phyloP scores from a whole-genome alignment of 2,113 vertebrate species.

The Pachycephala philippinensis region DNA sequence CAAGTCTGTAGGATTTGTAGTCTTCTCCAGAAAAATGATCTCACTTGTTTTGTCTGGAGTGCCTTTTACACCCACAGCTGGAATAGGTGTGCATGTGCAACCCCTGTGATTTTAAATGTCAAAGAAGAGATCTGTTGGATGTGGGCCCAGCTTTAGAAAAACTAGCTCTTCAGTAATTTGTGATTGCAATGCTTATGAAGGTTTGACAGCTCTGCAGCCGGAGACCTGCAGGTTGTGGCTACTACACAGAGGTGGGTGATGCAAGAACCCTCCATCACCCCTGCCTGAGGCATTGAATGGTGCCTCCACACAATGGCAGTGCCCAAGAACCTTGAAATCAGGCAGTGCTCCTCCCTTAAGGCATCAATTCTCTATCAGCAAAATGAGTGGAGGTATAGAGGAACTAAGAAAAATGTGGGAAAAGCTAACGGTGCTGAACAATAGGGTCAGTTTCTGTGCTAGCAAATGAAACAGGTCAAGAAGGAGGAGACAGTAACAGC shows the following conservation, averaged over 20 bases:
- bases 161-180: not conserved
- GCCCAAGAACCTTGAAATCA: not conserved
- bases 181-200: not conserved
- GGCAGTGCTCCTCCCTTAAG: not conserved
- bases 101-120: not conserved
- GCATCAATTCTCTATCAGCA: not conserved
- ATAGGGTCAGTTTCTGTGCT: not conserved
- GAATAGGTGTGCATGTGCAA: not conserved
- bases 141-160: not conserved
- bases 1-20: not conserved
- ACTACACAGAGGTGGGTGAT: not conserved
- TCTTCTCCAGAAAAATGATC: not conserved
- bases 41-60: not conserved
- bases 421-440: not conserved
- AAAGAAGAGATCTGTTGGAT: not conserved
- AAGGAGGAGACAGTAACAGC: not conserved
- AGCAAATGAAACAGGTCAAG: not conserved
- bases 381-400: not conserved
- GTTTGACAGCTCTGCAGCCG: not conserved
- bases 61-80: not conserved
- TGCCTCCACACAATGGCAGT: not conserved
- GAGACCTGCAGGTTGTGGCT: not conserved
- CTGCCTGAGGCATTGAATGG: not conserved
- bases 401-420: not conserved
- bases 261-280: not conserved